phyloP scores from a whole-genome alignment of 2,113 vertebrate species.

The Mus spicilegus region DNA sequence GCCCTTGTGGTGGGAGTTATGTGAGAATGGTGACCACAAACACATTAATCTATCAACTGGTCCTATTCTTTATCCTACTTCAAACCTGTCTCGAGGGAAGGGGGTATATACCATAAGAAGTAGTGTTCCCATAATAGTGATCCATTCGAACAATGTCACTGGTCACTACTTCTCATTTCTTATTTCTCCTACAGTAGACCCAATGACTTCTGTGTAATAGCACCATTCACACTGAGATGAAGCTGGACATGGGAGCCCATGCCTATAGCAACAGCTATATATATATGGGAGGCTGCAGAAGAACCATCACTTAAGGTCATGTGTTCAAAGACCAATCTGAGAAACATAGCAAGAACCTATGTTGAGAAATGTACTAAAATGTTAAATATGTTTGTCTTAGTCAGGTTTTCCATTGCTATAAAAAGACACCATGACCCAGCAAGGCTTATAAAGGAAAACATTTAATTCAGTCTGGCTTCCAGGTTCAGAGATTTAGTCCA shows the following conservation, averaged over 20 bases:
- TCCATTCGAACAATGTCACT: not conserved
- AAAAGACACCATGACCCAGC: not conserved
- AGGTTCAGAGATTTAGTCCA: not conserved
- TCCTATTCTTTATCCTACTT: not conserved
- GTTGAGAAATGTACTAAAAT: not conserved
- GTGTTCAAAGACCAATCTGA: not conserved
- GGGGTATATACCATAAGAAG: not conserved
- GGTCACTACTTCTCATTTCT: not conserved
- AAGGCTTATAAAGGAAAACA: not conserved
- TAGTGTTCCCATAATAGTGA: not conserved
- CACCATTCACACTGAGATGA: not conserved
- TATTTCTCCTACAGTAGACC: not conserved
- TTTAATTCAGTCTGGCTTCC: not conserved
- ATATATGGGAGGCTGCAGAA: not conserved
- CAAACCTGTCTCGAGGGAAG: not conserved
- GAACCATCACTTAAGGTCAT: accelerated
- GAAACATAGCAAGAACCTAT: not conserved
- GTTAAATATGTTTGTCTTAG: not conserved
- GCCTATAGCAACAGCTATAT: not conserved
- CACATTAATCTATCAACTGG: not conserved
- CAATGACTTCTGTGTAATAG: not conserved
- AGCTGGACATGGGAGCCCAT: accelerated
- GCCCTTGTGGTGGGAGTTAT: not conserved
- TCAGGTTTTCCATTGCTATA: not conserved
- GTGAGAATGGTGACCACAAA: not conserved